These are phyloP conservation scores for Psix sp. DNA, from an alignment of 1,140 invertebrate genomes.

Conservation along the genomic window DNA sequence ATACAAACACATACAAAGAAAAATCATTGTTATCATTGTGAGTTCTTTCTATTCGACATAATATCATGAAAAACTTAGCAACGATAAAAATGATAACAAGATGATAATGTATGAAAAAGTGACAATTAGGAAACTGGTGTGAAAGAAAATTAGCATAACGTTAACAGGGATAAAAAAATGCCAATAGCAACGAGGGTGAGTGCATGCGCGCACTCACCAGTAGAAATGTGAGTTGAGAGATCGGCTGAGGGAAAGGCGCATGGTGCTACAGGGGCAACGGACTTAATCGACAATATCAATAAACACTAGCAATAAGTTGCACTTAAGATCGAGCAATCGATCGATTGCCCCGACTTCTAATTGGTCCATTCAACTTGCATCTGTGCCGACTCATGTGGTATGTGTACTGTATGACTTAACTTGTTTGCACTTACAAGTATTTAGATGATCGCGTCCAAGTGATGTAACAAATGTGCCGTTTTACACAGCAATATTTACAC, in stretches of 20 bases:
- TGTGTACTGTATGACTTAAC: not conserved
- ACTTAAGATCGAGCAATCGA: constrained; percentile 46
- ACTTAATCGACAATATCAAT: constrained; percentile 69
- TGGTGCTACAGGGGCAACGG: constrained; percentile 65
- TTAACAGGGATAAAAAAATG: not conserved
- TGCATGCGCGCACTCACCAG: constrained; percentile 19
- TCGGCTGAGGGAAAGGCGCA: constrained; percentile 43
- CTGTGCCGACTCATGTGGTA: constrained; percentile 1
- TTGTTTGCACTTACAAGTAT: too few species aligned
- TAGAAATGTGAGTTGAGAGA: constrained; percentile 31
- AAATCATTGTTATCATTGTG: too few species aligned
- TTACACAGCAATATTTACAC: not conserved
- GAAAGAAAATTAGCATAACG: constrained; percentile 23
- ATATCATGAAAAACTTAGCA: constrained; percentile 48
- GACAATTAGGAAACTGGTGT: constrained; percentile 33
- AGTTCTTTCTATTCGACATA: too few species aligned
- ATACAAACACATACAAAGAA: too few species aligned
- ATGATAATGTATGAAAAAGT: constrained; percentile 31
- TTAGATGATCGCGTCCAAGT: too few species aligned
- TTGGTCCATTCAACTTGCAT: constrained; percentile 55
- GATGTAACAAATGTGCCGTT: not conserved
- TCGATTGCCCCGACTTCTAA: constrained; percentile 40
- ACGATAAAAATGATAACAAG: constrained; percentile 46
- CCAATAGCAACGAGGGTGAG: not conserved
- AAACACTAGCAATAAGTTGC: constrained; percentile 45